Evolutionary conservation across 2,888 invertebrate genomes (phyloP), one percentile per base, ranked within the genome.

Genomic region (Amphimallon solstitiale): DNA sequence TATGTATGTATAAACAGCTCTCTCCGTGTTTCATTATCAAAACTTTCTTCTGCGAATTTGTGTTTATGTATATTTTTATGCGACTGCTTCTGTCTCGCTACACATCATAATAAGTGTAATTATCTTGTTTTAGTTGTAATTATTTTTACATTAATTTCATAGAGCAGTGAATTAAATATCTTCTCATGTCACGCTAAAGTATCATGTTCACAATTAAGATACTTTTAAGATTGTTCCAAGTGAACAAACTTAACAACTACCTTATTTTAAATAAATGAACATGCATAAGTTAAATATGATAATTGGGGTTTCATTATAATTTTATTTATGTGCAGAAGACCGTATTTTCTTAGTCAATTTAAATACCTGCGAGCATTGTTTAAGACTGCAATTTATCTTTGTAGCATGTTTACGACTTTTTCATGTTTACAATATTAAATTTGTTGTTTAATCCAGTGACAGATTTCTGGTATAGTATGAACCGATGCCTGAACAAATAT

Each of bases 81-180:
- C 46, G 43, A 51, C 34, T 46, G 59, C 73, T 73, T 72, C 73
- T 78, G 77, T 77, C 76, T 79, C 76, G 79, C 77, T 80, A 77
- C 78, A 76, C 78, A 76, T 77, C 73, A 73, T 80, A 80, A 80
- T 79, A 75, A 79, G 76, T 70, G 73, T 78, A 80, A 80, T 81
- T 80, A 80, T 78, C 77, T 73, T 73, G 75, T 80, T 80, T 78
- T 75, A 77, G 73, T 70, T 73, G 78, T 77, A 80, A 81, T 81
- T 81, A 80, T 81, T 80, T 79, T 76, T 75, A 79, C 80, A 81
- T 81, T 79, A 81, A 81, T 81, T 80, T 78, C 74, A 76, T 76
- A 75, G 77, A 70, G 75, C 74, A 70, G 68, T 76, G 77, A 77
- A 79, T 79, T 77, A 78, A 78, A 76, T 75, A 76, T 78, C 75